A percentile compares a stretch with the other conserved stretches of the same genome.
Conservation (phyloP, 2,888 invertebrate species). For the Hemaris fuciformis region DNA sequence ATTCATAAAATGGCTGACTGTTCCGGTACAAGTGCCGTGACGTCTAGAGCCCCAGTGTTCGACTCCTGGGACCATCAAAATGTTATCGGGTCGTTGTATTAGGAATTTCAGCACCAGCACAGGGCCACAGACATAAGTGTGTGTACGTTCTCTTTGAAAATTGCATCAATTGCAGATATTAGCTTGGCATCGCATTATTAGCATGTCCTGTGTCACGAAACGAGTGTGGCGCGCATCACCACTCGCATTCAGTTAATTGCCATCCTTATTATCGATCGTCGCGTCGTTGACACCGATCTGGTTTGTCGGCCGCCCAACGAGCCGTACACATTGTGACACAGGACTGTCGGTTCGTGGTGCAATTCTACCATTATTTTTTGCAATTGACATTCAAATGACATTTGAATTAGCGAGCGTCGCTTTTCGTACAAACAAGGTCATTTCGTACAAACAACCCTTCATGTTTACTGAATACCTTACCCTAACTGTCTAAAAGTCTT, state of each 20-base stretch:
- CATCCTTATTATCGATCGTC: conserved; percentile 5
- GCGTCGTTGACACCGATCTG: background rate
- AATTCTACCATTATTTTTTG: background rate
- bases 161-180: background rate
- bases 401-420: too few relatives aligned
- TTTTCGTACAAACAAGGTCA: too few relatives aligned
- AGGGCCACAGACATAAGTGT: too few relatives aligned
- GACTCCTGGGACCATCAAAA: too few relatives aligned
- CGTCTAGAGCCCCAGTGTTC: too few relatives aligned
- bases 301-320: conserved; percentile 9
- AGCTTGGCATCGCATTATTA: background rate
- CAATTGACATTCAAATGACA: background rate
- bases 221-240: conserved; percentile 5
- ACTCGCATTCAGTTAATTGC: background rate
- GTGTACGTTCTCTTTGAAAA: background rate
- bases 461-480: too few relatives aligned
- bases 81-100: too few relatives aligned
- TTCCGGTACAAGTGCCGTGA: too few relatives aligned
- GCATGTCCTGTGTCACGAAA: background rate
- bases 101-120: too few relatives aligned
- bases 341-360: background rate
- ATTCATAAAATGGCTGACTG: too few relatives aligned
- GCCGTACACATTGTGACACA: background rate
- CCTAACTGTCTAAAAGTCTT: too few relatives aligned
- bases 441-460: too few relatives aligned